Base-by-base conservation (phyloP, 2,113 vertebrate genomes). In the Cepphus grylle region DNA sequence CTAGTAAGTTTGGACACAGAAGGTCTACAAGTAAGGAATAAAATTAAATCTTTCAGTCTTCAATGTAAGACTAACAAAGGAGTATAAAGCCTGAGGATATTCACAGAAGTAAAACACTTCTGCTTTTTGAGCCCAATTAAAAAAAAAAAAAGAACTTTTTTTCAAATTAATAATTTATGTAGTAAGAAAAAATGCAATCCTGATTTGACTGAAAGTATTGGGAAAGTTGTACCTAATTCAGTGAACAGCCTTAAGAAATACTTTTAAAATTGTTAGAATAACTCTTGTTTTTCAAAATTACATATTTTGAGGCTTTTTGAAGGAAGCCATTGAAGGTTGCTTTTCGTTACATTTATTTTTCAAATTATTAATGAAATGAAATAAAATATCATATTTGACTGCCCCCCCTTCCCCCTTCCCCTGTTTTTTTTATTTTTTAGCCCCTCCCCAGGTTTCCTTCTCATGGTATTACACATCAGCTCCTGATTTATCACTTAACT, bases 341-440 rank as follows among this genome's bases (percentile, higher is more conserved):
- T 55, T 79, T 62, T 65, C 50, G 23, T 81, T 56, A 61, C 29
- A 84, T 55, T 65, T 89, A 8, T 72, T 92, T 80, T 88, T 81
- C 53, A 71, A 58, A 67, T 27, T 84, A 66, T 47, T 81, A 59
- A 73, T 47, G 21, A 15, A 93, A 43, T 65, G 5, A 84, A 94
- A 86, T 45, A 47, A 84, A 87, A 40, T 21, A 71, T 6, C 2
- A 11, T 59, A 34, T 67, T 58, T 93, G 65, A 43, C n/a, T 38
- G 8, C 20, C 27, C 8, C 3, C n/a, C 34, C 2, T 10, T 19
- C 34, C 9, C 2, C 25, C n/a, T 3, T 2, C 5, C 23, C 45
- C 4, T 16, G 5, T 34, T 34, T 86, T 86, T 88, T 89, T 91
- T 36, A n/a, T 32, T 58, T 76, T 93, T 94, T 58, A 86, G 5